Evolutionary conservation across 2,113 vertebrate genomes (phyloP).

Genomic region (Barbus barbus): DNA sequence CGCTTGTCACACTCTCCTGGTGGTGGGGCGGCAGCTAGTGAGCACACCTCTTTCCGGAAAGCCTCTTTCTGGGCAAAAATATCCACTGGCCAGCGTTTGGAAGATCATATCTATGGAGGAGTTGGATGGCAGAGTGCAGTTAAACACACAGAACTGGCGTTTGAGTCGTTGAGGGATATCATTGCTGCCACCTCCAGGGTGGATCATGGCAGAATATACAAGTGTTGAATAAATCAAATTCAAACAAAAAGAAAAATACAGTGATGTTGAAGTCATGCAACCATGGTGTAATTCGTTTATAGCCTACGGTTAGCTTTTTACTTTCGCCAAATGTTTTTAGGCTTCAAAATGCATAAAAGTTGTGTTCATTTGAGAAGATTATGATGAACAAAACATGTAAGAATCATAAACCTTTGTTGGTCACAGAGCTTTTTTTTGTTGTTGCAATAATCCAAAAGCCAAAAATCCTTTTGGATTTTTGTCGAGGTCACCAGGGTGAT

Average conservation of each 20-base stretch:
- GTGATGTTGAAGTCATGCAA: too few species aligned
- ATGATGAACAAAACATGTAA: neutral
- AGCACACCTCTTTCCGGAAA: constrained; percentile 71
- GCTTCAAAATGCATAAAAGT: neutral
- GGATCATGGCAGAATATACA: constrained; percentile 88
- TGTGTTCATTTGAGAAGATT: neutral
- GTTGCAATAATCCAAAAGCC: too few species aligned
- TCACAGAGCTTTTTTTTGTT: too few species aligned
- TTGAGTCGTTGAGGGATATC: constrained; percentile 85
- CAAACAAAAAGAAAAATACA: too few species aligned
- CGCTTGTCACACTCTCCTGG: constrained; percentile 77
- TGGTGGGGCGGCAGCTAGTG: constrained; percentile 71
- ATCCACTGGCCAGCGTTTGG: constrained; percentile 76
- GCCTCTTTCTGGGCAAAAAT: constrained; percentile 79
- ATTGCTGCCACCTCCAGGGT: constrained; percentile 82
- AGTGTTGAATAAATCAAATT: too few species aligned
- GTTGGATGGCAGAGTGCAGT: constrained; percentile 82
- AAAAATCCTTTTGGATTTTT: too few species aligned
- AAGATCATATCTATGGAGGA: constrained; percentile 85
- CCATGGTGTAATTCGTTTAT: too few species aligned
- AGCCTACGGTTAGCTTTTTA: too few species aligned
- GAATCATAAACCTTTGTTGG: too few species aligned
- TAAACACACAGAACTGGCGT: constrained; percentile 82
- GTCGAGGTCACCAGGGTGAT: too few species aligned
- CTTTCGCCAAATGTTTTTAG: neutral